Percentiles rank a stretch among this genome's conserved stretches.
These are phyloP conservation scores for Aleiodes sp. DNA, from an alignment of 1,140 invertebrate species.

Conservation along the genomic window DNA sequence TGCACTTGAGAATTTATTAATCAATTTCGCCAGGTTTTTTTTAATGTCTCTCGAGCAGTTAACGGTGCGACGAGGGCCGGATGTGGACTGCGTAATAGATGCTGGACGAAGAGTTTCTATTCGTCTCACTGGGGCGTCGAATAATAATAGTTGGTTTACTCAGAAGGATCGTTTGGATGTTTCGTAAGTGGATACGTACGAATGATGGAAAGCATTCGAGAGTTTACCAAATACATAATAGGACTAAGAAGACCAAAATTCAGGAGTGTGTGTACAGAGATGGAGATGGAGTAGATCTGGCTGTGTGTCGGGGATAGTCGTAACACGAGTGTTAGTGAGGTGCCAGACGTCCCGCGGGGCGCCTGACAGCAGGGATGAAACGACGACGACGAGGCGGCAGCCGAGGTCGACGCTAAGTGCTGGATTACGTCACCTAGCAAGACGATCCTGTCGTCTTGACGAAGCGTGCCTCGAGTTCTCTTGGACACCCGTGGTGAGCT, in stretches of 20 bases:
- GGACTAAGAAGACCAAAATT: too few relatives aligned
- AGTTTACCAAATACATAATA: slow-evolving; percentile 36
- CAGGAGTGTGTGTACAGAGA: not conserved
- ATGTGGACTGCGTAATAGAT: too few relatives aligned
- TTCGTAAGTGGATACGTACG: slow-evolving; percentile 30
- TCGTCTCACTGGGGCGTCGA: too few relatives aligned
- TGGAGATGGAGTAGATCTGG: not conserved
- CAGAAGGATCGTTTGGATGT: slow-evolving; percentile 5
- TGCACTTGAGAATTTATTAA: not conserved
- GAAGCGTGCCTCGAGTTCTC: slow-evolving; percentile 24
- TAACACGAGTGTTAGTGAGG: slow-evolving; percentile 11
- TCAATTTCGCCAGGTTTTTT: not conserved
- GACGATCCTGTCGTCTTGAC: slow-evolving; percentile 32
- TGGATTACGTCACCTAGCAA: slow-evolving; percentile 49
- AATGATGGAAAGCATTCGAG: slow-evolving; percentile 27
- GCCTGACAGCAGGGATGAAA: slow-evolving; percentile 44
- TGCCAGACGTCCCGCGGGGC: slow-evolving; percentile 38
- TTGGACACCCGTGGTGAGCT: slow-evolving; percentile 26
- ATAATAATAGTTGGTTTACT: not conserved
- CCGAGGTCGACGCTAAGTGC: slow-evolving; percentile 47
- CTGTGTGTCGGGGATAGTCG: too few relatives aligned
- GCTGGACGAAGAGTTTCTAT: too few relatives aligned
- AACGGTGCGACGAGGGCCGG: too few relatives aligned
- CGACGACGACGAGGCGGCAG: slow-evolving; percentile 40
- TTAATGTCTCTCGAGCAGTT: too few relatives aligned